Conservation (phyloP, 2,797 vertebrate species). For the Heteromormyrus szaboi region DNA sequence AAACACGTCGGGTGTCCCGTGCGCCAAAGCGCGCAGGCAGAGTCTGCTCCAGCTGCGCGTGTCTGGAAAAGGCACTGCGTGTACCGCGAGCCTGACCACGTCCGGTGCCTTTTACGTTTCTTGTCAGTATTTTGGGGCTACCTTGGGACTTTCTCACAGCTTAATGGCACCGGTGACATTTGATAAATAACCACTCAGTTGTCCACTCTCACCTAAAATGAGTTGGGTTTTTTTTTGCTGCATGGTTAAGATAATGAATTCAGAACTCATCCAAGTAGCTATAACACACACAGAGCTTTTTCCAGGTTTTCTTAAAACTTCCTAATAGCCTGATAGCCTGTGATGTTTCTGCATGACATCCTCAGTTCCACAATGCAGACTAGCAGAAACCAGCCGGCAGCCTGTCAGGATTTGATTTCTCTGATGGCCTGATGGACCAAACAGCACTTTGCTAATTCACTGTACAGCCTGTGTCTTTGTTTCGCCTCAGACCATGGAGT, state of each 20-base stretch:
- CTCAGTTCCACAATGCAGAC: not conserved
- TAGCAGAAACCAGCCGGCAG: not conserved
- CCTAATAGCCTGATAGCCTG: not conserved
- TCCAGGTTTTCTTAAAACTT: not conserved
- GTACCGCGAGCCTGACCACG: not conserved
- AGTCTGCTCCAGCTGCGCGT: slow-evolving; percentile 31
- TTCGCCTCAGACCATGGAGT: slow-evolving; percentile 77
- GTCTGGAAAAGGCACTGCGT: slow-evolving; percentile 45
- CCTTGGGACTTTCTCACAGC: not conserved
- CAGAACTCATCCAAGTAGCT: not conserved
- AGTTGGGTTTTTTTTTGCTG: not conserved
- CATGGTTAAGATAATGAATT: not conserved
- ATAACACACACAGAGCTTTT: not conserved
- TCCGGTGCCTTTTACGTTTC: not conserved
- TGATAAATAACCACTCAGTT: not conserved
- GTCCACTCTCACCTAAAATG: not conserved
- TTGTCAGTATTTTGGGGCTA: not conserved
- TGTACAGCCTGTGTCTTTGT: not conserved
- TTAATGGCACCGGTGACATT: not conserved
- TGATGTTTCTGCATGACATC: not conserved
- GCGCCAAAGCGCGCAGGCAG: slow-evolving; percentile 40
- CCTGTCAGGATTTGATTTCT: not conserved
- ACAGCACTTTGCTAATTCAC: not conserved
- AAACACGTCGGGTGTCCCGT: slow-evolving; percentile 45
- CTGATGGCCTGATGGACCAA: too few species aligned